A percentile compares a stretch with the other conserved stretches of the same genome.
Conservation (phyloP, 2,888 invertebrate species). For the Galeruca laticollis region DNA sequence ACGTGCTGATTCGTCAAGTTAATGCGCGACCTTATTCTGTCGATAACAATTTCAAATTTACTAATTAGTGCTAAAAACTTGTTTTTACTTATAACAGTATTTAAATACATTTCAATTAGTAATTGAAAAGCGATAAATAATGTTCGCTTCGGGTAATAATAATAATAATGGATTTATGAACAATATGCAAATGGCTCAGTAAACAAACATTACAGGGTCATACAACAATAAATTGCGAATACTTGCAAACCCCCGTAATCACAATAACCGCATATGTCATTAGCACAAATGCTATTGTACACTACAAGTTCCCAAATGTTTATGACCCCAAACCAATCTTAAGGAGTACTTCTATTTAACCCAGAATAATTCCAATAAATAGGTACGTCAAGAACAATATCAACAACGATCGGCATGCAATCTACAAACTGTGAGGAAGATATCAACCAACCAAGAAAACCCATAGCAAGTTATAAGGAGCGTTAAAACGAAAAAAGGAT, state of each 20-base stretch:
- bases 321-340: background rate
- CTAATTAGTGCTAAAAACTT: too few species aligned
- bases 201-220: background rate
- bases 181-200: too few species aligned
- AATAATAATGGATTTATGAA: too few species aligned
- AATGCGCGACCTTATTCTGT: too few species aligned
- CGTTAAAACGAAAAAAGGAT: background rate
- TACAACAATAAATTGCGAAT: background rate
- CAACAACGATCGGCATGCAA: constrained; percentile 1
- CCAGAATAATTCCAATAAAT: constrained; percentile 7
- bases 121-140: too few species aligned
- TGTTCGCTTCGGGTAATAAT: too few species aligned
- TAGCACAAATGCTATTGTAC: background rate
- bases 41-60: too few species aligned
- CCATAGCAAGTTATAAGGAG: too few species aligned
- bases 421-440: constrained; percentile 6
- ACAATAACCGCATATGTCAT: background rate
- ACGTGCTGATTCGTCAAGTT: too few species aligned
- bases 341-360: background rate
- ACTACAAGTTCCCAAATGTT: background rate
- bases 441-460: constrained; percentile 3
- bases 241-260: too few species aligned
- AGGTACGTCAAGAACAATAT: background rate
- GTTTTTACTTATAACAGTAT: too few species aligned
- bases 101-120: too few species aligned